A percentile compares a stretch with the other conserved stretches of the same genome.
phyloP scores from a whole-genome alignment of 2,113 vertebrate genomes.

The Holacanthus passer region DNA sequence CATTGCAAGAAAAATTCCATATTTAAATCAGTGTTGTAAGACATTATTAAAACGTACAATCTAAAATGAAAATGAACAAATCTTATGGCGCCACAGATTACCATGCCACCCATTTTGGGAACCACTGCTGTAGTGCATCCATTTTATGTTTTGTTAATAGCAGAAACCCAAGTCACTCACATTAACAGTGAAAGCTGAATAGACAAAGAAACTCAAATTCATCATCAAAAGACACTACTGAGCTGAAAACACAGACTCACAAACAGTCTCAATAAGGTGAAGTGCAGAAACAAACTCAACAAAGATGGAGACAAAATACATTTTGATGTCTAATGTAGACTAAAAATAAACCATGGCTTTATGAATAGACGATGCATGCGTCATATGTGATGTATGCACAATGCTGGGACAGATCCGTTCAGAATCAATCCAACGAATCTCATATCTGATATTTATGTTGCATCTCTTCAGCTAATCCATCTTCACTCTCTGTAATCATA shows the following conservation, averaged over 20 bases:
- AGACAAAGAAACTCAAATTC: neutral
- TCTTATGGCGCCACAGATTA: too few relatives aligned
- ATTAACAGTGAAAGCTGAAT: neutral
- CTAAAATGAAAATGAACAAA: too few relatives aligned
- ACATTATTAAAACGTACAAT: too few relatives aligned
- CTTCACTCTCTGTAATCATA: constrained; percentile 61
- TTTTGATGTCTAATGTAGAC: neutral
- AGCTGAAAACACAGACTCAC: neutral
- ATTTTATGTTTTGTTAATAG: too few relatives aligned
- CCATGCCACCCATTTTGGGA: too few relatives aligned
- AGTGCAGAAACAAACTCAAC: neutral
- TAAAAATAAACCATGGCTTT: constrained; percentile 16
- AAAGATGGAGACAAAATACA: neutral
- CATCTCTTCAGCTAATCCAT: constrained; percentile 56
- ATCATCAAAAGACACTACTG: neutral
- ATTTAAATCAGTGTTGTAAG: too few relatives aligned
- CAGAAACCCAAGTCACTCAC: neutral
- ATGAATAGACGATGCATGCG: constrained; percentile 29
- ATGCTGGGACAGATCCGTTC: constrained; percentile 24
- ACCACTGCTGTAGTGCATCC: too few relatives aligned
- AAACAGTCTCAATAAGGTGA: neutral
- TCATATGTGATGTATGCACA: neutral
- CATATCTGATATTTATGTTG: constrained; percentile 59
- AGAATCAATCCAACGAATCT: constrained; percentile 28
- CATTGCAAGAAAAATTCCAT: too few relatives aligned